Conservation (phyloP, 2,113 vertebrate species). For the Ameiurus melas region DNA sequence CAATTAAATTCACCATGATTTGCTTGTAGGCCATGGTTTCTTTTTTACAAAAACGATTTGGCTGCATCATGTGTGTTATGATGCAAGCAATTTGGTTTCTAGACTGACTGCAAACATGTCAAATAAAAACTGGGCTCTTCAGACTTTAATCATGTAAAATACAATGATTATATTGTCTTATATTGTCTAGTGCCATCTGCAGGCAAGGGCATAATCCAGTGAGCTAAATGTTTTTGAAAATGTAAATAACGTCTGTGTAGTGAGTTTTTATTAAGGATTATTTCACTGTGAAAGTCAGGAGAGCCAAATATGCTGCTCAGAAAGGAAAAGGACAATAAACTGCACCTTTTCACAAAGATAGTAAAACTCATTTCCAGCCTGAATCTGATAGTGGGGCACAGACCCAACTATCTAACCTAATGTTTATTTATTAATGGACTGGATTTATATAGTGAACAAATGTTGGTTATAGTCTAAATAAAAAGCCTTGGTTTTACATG, state of each 20-base stretch:
- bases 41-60: not conserved
- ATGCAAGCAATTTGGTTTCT: not conserved
- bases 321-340: slow-evolving; percentile 7
- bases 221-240: not conserved
- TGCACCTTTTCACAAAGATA: not conserved
- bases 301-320: not conserved
- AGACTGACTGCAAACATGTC: not conserved
- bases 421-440: not conserved
- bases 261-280: not conserved
- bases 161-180: not conserved
- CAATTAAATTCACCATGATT: slow-evolving; percentile 33
- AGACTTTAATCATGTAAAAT: slow-evolving; percentile 9
- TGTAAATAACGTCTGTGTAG: not conserved
- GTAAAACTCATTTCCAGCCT: not conserved
- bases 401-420: not conserved
- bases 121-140: not conserved
- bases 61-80: not conserved
- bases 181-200: no score
- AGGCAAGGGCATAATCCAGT: not conserved
- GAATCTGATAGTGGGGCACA: not conserved
- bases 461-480: not conserved
- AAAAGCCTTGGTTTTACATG: not conserved
- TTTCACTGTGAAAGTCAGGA: not conserved
- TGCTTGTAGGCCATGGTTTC: not conserved
- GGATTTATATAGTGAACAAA: not conserved